These are phyloP conservation scores for Knipowitschia caucasica DNA, from an alignment of 2,797 vertebrate species.

Conservation along the genomic window DNA sequence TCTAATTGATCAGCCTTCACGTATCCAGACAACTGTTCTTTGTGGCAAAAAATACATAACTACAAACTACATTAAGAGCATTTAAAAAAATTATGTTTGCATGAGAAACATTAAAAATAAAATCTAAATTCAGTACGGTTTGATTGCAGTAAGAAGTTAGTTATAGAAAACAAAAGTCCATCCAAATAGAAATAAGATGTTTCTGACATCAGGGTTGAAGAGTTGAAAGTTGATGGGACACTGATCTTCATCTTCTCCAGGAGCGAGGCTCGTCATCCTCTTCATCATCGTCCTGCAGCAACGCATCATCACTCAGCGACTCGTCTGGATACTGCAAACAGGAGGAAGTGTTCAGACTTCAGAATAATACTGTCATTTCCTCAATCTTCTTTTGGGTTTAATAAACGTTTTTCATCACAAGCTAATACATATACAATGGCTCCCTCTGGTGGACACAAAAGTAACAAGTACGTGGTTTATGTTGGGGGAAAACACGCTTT, in stretches of 20 bases:
- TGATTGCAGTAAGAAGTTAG: slow-evolving; percentile 48
- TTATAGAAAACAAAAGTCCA: slow-evolving; percentile 22
- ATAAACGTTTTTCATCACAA: not conserved
- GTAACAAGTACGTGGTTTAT: not conserved
- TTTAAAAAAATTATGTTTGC: slow-evolving; percentile 75
- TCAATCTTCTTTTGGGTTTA: not conserved
- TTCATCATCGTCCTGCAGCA: slow-evolving; percentile 97
- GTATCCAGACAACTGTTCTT: slow-evolving; percentile 59
- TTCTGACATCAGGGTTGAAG: slow-evolving; percentile 43
- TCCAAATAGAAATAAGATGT: slow-evolving; percentile 55
- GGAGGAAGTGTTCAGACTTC: not conserved
- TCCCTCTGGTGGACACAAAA: slow-evolving; percentile 47
- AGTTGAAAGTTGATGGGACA: slow-evolving; percentile 42
- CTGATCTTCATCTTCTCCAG: slow-evolving; percentile 93
- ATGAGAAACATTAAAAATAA: slow-evolving; percentile 82
- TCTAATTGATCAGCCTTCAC: slow-evolving; percentile 68
- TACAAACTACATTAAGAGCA: slow-evolving; percentile 62
- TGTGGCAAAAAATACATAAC: slow-evolving; percentile 62
- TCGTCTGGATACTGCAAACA: slow-evolving; percentile 87
- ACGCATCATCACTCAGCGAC: slow-evolving; percentile 88
- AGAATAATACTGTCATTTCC: not conserved
- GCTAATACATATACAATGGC: slow-evolving; percentile 26
- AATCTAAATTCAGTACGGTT: slow-evolving; percentile 79
- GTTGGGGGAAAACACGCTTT: too few relatives aligned
- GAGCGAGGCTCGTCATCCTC: slow-evolving; percentile 96